Conservation (phyloP, 2,888 invertebrate species). For the Drosophila birchii region DNA sequence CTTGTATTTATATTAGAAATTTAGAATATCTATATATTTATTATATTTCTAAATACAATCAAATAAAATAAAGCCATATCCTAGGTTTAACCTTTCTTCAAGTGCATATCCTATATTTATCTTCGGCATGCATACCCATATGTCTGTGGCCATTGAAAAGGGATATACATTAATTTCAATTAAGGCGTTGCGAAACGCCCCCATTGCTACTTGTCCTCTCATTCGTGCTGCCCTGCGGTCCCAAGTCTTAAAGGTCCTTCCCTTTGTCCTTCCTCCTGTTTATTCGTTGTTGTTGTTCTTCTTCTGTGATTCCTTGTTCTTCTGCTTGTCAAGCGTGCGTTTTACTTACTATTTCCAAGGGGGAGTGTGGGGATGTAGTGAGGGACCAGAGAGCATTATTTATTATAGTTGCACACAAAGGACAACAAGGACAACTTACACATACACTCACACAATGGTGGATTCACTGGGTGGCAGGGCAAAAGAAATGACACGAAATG, state of each 20-base stretch:
- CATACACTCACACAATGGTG: conserved; percentile 45
- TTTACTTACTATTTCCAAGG: conserved; percentile 39
- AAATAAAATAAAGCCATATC: neutral
- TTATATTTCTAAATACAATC: neutral
- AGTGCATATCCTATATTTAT: conserved; percentile 4
- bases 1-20: too few species aligned
- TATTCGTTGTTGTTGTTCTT: conserved; percentile 26
- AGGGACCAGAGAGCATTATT: conserved; percentile 63
- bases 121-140: conserved; percentile 13
- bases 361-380: conserved; percentile 5
- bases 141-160: conserved; percentile 67
- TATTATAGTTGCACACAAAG: conserved; percentile 75
- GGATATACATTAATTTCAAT: conserved; percentile 81
- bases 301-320: conserved; percentile 44
- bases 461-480: conserved; percentile 37
- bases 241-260: conserved; percentile 14
- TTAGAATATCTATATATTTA: too few species aligned
- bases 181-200: conserved; percentile 64
- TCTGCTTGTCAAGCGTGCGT: conserved; percentile 55
- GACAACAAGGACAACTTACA: conserved; percentile 59
- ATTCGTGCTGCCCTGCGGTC: conserved; percentile 28
- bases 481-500: conserved; percentile 63
- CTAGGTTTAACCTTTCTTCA: neutral
- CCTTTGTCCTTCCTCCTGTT: conserved; percentile 11
- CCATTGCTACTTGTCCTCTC: conserved; percentile 54